Conservation (phyloP, 2,888 invertebrate genomes). For the Dasypogon diadema region DNA sequence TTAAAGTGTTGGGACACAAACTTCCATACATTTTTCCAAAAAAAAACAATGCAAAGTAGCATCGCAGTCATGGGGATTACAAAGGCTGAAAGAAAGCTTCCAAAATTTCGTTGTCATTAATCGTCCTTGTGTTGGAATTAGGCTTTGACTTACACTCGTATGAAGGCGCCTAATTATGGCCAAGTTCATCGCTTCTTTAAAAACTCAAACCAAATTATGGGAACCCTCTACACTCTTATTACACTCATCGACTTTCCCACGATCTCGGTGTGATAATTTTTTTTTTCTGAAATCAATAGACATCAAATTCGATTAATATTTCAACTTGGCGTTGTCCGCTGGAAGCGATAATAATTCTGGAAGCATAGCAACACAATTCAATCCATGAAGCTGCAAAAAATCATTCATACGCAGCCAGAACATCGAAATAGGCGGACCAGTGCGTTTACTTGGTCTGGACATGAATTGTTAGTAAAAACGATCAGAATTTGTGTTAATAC, state of each 20-base stretch:
- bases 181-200: not conserved
- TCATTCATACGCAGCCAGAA: conserved; percentile 4
- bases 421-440: conserved; percentile 16
- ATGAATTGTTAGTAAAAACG: not conserved
- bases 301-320: conserved; percentile 25
- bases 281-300: conserved; percentile 26
- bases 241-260: not conserved
- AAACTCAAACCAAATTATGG: not conserved
- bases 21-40: no score
- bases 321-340: conserved; percentile 17
- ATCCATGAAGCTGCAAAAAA: conserved; percentile 4
- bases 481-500: not conserved
- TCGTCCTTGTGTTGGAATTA: no score
- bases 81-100: no score
- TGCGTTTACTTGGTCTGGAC: conserved; percentile 8
- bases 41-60: no score
- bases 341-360: conserved; percentile 35
- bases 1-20: no score
- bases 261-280: conserved; percentile 18
- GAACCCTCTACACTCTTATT: not conserved
- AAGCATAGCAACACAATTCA: conserved; percentile 13
- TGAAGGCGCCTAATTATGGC: not conserved
- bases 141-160: no score
- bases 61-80: no score
- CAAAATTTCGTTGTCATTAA: no score